Percentiles rank a stretch among this genome's conserved stretches.
phyloP scores from a whole-genome alignment of 1,140 invertebrate species.

The Micrasema longulum region DNA sequence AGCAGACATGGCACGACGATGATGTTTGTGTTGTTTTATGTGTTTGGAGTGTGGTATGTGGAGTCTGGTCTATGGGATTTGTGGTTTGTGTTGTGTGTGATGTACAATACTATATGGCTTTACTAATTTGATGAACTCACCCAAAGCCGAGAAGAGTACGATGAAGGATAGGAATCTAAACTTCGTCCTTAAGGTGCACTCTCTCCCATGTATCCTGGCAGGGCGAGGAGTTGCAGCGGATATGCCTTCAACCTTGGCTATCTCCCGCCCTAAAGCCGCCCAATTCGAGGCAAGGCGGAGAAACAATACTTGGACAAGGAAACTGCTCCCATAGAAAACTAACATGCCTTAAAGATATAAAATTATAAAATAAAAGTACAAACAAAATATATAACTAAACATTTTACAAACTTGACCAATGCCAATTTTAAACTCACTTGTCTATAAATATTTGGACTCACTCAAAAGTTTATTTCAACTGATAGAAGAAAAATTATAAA shows the following conservation, averaged over 20 bases:
- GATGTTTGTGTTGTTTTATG: too few relatives aligned
- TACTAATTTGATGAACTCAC: too few relatives aligned
- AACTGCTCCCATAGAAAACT: conserved; percentile 46
- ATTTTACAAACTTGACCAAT: background rate
- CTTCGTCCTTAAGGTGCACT: background rate
- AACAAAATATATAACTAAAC: background rate
- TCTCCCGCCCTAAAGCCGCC: conserved; percentile 36
- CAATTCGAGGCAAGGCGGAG: conserved; percentile 42
- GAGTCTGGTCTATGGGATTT: too few relatives aligned
- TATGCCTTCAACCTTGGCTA: conserved; percentile 36
- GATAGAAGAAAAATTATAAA: background rate
- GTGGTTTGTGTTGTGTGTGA: too few relatives aligned
- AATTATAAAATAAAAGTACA: background rate
- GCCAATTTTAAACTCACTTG: background rate
- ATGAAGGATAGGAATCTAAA: conserved; percentile 43
- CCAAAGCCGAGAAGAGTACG: conserved; percentile 42
- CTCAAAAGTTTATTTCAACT: background rate
- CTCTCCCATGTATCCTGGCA: too few relatives aligned
- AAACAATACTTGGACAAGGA: conserved; percentile 37
- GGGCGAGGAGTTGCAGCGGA: background rate
- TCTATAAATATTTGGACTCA: background rate
- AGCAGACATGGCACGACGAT: too few relatives aligned
- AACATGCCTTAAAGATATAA: conserved; percentile 37
- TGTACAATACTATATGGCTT: too few relatives aligned
- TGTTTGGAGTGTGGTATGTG: too few relatives aligned